Percentiles rank a stretch among this genome's conserved stretches.
Evolutionary conservation across 2,888 invertebrate species (phyloP).

Genomic region (Prenolepis imparis): DNA sequence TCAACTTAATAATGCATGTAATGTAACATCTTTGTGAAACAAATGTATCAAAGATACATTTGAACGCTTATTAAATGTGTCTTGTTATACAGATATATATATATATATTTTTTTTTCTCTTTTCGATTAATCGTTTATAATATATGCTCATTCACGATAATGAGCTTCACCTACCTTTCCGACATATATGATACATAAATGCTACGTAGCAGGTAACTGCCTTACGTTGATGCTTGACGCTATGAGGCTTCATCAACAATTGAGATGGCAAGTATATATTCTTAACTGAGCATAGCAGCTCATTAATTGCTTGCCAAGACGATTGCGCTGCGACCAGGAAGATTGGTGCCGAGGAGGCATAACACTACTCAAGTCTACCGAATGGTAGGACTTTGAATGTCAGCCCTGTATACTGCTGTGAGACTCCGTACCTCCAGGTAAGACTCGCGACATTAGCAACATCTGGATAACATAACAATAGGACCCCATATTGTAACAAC

Average conservation of each 20-base stretch:
- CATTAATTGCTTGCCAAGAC: constrained; percentile 83
- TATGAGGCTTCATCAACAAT: constrained; percentile 85
- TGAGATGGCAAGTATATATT: constrained; percentile 83
- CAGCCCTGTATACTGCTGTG: constrained; percentile 83
- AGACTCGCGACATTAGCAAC: constrained; percentile 84
- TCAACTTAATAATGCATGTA: not conserved
- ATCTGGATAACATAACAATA: constrained; percentile 84
- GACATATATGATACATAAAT: constrained; percentile 86
- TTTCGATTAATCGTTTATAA: constrained; percentile 54
- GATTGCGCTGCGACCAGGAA: constrained; percentile 82
- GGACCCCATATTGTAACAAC: constrained; percentile 78
- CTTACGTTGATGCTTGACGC: constrained; percentile 83
- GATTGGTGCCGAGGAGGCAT: constrained; percentile 83
- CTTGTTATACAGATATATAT: not conserved
- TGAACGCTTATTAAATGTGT: not conserved
- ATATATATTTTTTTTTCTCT: not conserved
- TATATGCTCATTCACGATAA: constrained; percentile 75
- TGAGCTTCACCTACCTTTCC: constrained; percentile 83
- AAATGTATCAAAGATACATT: not conserved
- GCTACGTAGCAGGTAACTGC: constrained; percentile 85
- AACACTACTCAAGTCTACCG: constrained; percentile 85
- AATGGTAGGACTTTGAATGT: constrained; percentile 85
- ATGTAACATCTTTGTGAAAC: not conserved
- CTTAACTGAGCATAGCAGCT: constrained; percentile 83
- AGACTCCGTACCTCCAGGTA: constrained; percentile 83